A percentile compares a stretch with the other conserved stretches of the same genome.
These are phyloP conservation scores for Ceuthmochares aereus DNA, from an alignment of 2,113 vertebrate genomes.

Conservation along the genomic window DNA sequence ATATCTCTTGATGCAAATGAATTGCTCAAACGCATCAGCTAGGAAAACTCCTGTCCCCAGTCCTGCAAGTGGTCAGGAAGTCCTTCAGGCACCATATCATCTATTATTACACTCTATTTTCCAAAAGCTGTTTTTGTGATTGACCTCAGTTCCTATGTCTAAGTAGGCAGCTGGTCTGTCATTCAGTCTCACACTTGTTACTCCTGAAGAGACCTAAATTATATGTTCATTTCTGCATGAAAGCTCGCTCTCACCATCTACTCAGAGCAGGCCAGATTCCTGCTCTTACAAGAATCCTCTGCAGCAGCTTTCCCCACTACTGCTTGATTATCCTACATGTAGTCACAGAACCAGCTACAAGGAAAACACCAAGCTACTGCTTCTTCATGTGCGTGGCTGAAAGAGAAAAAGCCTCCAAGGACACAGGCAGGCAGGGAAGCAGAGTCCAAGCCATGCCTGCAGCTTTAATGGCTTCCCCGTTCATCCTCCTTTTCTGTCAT, in stretches of 20 bases:
- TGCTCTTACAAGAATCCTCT: not conserved
- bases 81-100: not conserved
- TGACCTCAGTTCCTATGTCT: not conserved
- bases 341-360: not conserved
- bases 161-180: not conserved
- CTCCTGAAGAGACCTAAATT: not conserved
- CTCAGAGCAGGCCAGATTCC: not conserved
- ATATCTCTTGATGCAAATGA: not conserved
- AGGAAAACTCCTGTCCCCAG: not conserved
- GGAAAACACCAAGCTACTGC: not conserved
- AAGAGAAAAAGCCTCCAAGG: not conserved
- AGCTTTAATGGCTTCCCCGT: not conserved
- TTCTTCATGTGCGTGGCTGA: not conserved
- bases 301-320: not conserved
- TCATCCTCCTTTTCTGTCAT: not conserved
- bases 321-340: not conserved
- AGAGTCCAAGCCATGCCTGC: not conserved
- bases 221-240: not conserved
- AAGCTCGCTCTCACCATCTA: not conserved
- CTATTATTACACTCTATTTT: not conserved
- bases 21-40: not conserved
- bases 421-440: not conserved
- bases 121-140: not conserved
- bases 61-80: not conserved
- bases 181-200: not conserved